Percentiles rank a stretch among this genome's conserved stretches.
These are phyloP conservation scores for Orcinus orca DNA, from an alignment of 2,113 vertebrate species.

Conservation along the genomic window DNA sequence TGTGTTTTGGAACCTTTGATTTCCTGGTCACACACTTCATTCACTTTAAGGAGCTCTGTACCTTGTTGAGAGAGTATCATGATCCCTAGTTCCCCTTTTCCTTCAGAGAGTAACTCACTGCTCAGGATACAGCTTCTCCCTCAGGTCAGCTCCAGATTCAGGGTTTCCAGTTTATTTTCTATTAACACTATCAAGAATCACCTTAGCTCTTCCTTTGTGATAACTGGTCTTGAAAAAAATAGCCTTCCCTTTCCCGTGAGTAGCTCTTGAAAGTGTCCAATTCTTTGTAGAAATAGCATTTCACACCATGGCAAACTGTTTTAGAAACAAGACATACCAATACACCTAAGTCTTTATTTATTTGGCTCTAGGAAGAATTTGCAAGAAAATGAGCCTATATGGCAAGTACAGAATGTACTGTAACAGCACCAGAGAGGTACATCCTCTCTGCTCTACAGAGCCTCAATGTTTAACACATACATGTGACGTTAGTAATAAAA, in stretches of 20 bases:
- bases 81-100: background rate
- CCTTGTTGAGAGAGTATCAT: background rate
- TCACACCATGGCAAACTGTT: conserved; percentile 67
- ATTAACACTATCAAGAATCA: background rate
- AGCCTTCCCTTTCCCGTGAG: background rate
- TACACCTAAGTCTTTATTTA: conserved; percentile 69
- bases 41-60: background rate
- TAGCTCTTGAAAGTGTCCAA: background rate
- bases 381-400: conserved; percentile 71
- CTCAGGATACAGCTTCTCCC: background rate
- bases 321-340: conserved; percentile 76
- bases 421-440: conserved; percentile 66
- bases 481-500: conserved; percentile 66
- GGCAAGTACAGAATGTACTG: conserved; percentile 68
- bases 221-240: background rate
- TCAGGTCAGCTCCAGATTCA: background rate
- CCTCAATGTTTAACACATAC: conserved; percentile 56
- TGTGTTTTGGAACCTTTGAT: background rate
- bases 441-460: conserved; percentile 55
- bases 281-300: conserved; percentile 59
- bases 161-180: background rate
- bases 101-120: background rate
- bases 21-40: background rate
- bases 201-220: background rate
- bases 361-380: conserved; percentile 75